phyloP scores from a whole-genome alignment of 2,113 vertebrate genomes.

The Prionailurus bengalensis region DNA sequence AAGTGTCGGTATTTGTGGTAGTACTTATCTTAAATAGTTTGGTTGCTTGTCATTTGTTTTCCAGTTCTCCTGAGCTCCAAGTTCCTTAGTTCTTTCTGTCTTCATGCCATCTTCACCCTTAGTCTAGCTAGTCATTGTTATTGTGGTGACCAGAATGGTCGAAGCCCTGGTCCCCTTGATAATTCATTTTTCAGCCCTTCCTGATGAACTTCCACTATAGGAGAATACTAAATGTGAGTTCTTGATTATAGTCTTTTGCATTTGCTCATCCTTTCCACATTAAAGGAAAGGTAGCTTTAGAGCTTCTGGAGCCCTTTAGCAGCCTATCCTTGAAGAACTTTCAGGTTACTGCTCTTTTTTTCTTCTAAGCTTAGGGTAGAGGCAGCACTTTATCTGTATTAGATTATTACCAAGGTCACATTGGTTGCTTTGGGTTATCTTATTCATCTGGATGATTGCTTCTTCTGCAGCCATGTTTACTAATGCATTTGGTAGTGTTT shows the following conservation, averaged over 20 bases:
- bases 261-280: neutral
- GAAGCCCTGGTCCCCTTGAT: neutral
- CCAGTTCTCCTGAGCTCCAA: neutral
- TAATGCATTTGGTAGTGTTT: neutral
- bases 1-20: neutral
- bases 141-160: neutral
- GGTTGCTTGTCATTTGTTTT: slow-evolving; percentile 1
- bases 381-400: neutral
- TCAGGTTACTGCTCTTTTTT: neutral
- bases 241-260: neutral
- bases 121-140: neutral
- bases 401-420: neutral
- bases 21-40: slow-evolving; percentile 29
- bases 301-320: neutral
- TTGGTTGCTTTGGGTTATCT: slow-evolving; percentile 12
- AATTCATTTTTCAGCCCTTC: neutral
- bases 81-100: neutral
- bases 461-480: neutral
- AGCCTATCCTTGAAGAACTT: neutral
- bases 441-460: neutral
- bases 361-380: neutral
- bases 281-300: neutral
- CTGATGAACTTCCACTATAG: neutral
- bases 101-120: neutral
- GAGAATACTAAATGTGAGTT: neutral